Evolutionary conservation across 30 jellyfish, hydroid and myxozoan species (phyloP).

Genomic region (Morbakka virulenta): DNA sequence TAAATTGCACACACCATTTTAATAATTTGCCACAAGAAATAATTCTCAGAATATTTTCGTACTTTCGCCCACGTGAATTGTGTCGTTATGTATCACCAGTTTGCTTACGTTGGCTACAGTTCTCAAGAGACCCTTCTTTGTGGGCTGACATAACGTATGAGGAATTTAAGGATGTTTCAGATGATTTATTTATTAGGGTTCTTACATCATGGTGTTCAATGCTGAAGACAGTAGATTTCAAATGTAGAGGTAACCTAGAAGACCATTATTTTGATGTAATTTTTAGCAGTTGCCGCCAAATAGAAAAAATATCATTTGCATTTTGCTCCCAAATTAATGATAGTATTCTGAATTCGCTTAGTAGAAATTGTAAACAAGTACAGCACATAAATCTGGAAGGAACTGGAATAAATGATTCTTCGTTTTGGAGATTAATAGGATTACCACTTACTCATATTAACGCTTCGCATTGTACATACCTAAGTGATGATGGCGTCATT

Average conservation of each 20-base stretch:
- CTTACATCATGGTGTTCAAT: constrained; percentile 72
- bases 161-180: constrained; percentile 66
- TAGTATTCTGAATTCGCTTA: constrained; percentile 17
- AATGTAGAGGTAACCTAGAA: constrained; percentile 45
- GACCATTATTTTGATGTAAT: constrained; percentile 23
- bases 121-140: constrained; percentile 63
- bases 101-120: constrained; percentile 62
- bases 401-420: constrained; percentile 55
- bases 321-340: constrained; percentile 69
- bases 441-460: constrained; percentile 52
- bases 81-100: constrained; percentile 86
- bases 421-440: constrained; percentile 52
- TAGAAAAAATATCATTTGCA: constrained; percentile 64
- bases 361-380: constrained; percentile 30
- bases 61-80: constrained; percentile 63
- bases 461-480: constrained; percentile 63
- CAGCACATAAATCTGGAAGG: constrained; percentile 62
- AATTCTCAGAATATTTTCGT: constrained; percentile 54
- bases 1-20: too few relatives aligned
- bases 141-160: constrained; percentile 56
- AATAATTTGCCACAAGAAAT: constrained; percentile 63
- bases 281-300: constrained; percentile 45
- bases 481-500: constrained; percentile 78
- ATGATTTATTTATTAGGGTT: constrained; percentile 55
- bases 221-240: constrained; percentile 43